Evolutionary conservation across 2,888 invertebrate species (phyloP), one percentile per base, ranked within the genome.

Genomic region (Diplolepis rosae): DNA sequence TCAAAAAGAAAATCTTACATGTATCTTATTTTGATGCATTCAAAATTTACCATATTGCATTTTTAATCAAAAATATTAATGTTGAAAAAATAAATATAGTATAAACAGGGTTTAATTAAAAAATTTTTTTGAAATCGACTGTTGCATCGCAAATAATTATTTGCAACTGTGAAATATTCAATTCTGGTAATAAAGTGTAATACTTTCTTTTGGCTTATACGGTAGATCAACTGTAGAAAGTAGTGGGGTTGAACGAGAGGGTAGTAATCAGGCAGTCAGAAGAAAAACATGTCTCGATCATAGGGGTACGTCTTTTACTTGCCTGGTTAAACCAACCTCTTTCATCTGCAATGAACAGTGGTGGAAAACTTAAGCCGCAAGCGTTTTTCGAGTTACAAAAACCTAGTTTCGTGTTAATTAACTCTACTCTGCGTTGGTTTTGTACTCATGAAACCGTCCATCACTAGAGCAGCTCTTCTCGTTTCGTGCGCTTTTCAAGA

Each of bases 361-460:
- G 35, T 39, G 56, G 13, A 39, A 32, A 56, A 39, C 56, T 56
- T 56, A 35, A 22, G 56, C 56, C 56, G 11, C 22, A 18, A 24
- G 35, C 35, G 56, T 32, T 56, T 56, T 54, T 56, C n/a, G 35
- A 56, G 35, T 56, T 56, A 65, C 66, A 51, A 42, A 68, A 69
- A 70, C 69, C 68, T 54, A 27, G 71, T 71, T 72, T 70, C 65
- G 70, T 71, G 77, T 79, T 81, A 82, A 82, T 82, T 82, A 82
- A 80, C 80, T 77, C 67, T 48, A 50, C 66, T 15, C 15, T 15
- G 28, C 35, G 65, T 39, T 42, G 35, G 70, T 66, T 73, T 70
- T 69, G 50, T 73, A 61, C 68, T 30, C 11, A 39, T 65, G 39
- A 65, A 50, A 54, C 65, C 54, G 66, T 52, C 54, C 48, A 51